Conservation (phyloP, 2,797 vertebrate genomes). For the Diglossa cyanea region DNA sequence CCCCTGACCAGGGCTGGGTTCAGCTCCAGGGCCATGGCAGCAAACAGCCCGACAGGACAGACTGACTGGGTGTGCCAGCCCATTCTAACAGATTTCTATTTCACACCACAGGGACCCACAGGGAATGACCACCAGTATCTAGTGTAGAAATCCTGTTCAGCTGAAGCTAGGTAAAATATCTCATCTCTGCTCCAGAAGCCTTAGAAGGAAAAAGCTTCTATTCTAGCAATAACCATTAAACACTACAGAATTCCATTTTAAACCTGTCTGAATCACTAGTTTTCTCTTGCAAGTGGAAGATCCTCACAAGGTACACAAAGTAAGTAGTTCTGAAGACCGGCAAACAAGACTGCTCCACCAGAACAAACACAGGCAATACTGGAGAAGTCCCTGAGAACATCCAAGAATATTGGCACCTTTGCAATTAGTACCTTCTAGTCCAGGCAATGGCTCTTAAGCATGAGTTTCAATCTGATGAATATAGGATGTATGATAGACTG, state of each 20-base stretch:
- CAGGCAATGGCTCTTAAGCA: neutral
- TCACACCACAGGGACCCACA: neutral
- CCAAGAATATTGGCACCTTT: neutral
- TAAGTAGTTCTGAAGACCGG: neutral
- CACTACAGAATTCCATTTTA: neutral
- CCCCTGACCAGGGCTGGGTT: rapidly evolving
- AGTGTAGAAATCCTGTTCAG: neutral
- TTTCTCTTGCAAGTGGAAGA: neutral
- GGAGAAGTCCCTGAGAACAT: neutral
- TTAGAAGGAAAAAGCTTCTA: neutral
- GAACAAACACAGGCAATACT: neutral
- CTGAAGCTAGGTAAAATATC: neutral
- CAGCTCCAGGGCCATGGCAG: neutral
- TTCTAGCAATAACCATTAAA: neutral
- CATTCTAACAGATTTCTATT: neutral
- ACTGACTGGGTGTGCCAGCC: neutral
- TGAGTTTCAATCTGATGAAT: neutral
- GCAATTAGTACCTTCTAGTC: neutral
- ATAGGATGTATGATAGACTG: neutral
- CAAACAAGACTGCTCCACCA: neutral
- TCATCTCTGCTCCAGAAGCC: neutral
- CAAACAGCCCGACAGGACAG: neutral
- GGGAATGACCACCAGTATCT: neutral
- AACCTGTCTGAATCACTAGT: neutral
- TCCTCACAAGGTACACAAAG: neutral